A percentile compares a stretch with the other conserved stretches of the same genome.
phyloP scores from a whole-genome alignment of 92 coral and sea anemone species.

The Porites divaricata region DNA sequence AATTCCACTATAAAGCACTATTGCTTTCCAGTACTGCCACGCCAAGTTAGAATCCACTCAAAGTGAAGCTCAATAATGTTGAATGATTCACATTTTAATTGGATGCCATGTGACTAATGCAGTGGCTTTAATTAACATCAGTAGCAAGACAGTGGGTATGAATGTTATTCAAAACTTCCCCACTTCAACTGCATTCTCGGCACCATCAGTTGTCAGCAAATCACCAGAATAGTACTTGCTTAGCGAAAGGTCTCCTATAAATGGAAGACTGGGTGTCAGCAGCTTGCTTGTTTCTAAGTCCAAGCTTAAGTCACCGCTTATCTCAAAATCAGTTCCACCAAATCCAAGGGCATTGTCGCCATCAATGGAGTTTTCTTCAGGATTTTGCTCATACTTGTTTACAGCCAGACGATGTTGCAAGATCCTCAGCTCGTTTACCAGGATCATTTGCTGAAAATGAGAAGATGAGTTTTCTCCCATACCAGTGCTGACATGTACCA shows the following conservation, averaged over 20 bases:
- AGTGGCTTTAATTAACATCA: too few species aligned
- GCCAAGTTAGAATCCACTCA: too few species aligned
- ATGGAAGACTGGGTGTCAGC: constrained; percentile 89
- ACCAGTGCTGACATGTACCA: constrained; percentile 91
- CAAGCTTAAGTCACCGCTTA: constrained; percentile 31
- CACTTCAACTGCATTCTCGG: constrained; percentile 50
- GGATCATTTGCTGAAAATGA: constrained; percentile 96
- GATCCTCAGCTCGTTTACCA: constrained; percentile 85
- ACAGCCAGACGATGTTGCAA: constrained; percentile 85
- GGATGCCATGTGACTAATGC: too few species aligned
- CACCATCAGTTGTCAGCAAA: constrained; percentile 39
- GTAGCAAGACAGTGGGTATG: not conserved
- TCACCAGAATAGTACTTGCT: constrained; percentile 76
- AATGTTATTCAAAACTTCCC: constrained; percentile 10
- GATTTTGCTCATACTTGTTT: constrained; percentile 35
- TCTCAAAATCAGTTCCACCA: constrained; percentile 42
- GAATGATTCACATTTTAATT: too few species aligned
- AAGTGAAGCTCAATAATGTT: too few species aligned
- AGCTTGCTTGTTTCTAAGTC: constrained; percentile 82
- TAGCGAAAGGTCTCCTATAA: constrained; percentile 81
- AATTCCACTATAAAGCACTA: too few species aligned
- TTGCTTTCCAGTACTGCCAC: too few species aligned
- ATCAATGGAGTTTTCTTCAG: constrained; percentile 14
- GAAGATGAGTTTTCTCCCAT: constrained; percentile 90
- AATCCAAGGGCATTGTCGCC: constrained; percentile 29